phyloP scores from a whole-genome alignment of 2,888 invertebrate species.

The Tenthredo amoena region DNA sequence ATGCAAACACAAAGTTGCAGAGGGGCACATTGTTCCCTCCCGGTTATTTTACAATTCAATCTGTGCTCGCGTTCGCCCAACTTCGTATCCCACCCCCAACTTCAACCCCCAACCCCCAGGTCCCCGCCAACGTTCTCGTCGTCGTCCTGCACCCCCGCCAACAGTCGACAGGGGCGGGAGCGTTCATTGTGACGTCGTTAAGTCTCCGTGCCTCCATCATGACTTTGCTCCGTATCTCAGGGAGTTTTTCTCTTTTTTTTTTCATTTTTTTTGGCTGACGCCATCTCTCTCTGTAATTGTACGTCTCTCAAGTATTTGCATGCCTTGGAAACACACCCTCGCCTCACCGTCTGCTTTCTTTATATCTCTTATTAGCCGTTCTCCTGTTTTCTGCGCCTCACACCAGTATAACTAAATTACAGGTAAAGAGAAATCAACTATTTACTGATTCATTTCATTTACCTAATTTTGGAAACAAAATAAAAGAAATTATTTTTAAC shows the following conservation, averaged over 20 bases:
- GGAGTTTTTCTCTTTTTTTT: conserved; percentile 51
- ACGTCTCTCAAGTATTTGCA: conserved; percentile 64
- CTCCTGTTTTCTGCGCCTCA: not conserved
- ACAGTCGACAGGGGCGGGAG: conserved; percentile 61
- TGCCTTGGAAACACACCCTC: conserved; percentile 60
- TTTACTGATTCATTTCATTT: not conserved
- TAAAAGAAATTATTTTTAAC: not conserved
- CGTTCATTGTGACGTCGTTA: conserved; percentile 75
- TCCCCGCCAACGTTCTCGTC: conserved; percentile 18
- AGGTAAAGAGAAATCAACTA: not conserved
- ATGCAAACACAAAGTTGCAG: conserved; percentile 76
- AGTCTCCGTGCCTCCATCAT: conserved; percentile 74
- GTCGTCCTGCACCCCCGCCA: conserved; percentile 35
- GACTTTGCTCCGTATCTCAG: conserved; percentile 61
- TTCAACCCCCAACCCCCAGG: conserved; percentile 2
- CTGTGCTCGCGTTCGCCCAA: conserved; percentile 65
- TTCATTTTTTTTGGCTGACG: conserved; percentile 48
- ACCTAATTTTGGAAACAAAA: not conserved
- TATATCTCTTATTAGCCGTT: not conserved
- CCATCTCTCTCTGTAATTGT: conserved; percentile 65
- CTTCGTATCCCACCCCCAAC: conserved; percentile 32
- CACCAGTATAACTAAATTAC: conserved; percentile 9
- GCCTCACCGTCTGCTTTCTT: not conserved
- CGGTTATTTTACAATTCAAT: conserved; percentile 77
- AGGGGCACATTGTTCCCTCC: conserved; percentile 70